Base-by-base conservation (phyloP, 2,888 invertebrate genomes). In the Drosophila setosimentum region DNA sequence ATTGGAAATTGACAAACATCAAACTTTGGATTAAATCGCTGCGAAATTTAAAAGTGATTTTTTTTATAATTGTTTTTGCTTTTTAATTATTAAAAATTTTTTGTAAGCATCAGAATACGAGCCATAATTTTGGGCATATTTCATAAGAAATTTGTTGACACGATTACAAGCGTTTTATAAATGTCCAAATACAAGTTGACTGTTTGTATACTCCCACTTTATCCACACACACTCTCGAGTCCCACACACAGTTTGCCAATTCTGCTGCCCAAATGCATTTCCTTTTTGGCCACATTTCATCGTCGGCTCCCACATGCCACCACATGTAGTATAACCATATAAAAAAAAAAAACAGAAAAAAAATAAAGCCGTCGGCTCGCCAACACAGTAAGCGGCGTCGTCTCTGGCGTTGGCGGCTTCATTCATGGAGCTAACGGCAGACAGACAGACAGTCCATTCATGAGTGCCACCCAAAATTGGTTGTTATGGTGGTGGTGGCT, bases 241-340 rank as follows among this genome's bases (percentile, higher is more conserved):
- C 85, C 66, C 74, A 73, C 79, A 75, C 72, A 87, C 49, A 66
- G 66, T 66, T 78, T 77, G 75, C 71, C 77, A 68, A 70, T 67
- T 68, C 66, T 62, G 74, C 87, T 89, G 82, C 77, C 78, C 83
- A 83, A 90, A 81, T 91, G 91, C 91, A 91, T 89, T 90, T 91
- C 89, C 89, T 90, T 90, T 90, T 91, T 89, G 78, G 91, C 89
- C 80, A 75, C 68, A 69, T 68, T 68, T 70, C 55, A 81, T 66
- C 62, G 76, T 80, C 68, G 73, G 77, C 89, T 89, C 89, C 87
- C 87, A 89, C 83, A 84, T 80, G 79, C 61, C 73, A 59, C 32
- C 73, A 53, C 68, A 59, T 57, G 57, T 57, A 42, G 57, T 57
- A 42, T 78, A 58, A 40, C 70, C 75, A 75, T 75, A 64, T 59